phyloP scores from a whole-genome alignment of 2,888 invertebrate genomes.

The Argyresthia goedartella region DNA sequence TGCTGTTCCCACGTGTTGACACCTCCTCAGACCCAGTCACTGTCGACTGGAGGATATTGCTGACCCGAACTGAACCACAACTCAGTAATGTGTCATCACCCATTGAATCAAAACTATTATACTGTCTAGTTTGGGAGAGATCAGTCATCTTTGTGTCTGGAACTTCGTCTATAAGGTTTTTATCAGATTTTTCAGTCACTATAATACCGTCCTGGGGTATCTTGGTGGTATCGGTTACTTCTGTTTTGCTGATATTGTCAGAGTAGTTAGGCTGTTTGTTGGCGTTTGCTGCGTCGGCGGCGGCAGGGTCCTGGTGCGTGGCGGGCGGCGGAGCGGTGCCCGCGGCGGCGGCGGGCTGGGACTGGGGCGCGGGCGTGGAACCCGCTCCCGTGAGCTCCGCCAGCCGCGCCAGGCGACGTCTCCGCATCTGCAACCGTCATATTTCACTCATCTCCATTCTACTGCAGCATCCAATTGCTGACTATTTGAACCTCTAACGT shows the following conservation, averaged over 20 bases:
- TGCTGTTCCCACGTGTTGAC: slow-evolving; percentile 52
- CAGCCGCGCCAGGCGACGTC: slow-evolving; percentile 80
- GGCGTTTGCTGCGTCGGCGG: slow-evolving; percentile 36
- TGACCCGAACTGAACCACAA: slow-evolving; percentile 56
- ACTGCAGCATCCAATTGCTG: too few species aligned
- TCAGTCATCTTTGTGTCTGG: slow-evolving; percentile 67
- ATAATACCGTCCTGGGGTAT: slow-evolving; percentile 58
- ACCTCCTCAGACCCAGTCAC: slow-evolving; percentile 44
- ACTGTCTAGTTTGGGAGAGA: slow-evolving; percentile 59
- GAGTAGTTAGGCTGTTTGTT: slow-evolving; percentile 51
- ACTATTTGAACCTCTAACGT: slow-evolving; percentile 36
- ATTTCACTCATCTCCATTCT: too few species aligned
- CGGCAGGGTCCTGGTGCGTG: slow-evolving; percentile 29
- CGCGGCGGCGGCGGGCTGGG: slow-evolving; percentile 54
- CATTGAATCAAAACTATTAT: slow-evolving; percentile 63
- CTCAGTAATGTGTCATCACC: slow-evolving; percentile 56
- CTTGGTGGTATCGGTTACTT: slow-evolving; percentile 43
- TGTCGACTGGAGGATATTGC: slow-evolving; percentile 46
- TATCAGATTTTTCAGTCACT: slow-evolving; percentile 61
- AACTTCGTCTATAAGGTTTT: slow-evolving; percentile 61
- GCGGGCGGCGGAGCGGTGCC: slow-evolving; percentile 31
- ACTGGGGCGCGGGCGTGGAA: slow-evolving; percentile 54
- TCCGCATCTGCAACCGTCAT: slow-evolving; percentile 78
- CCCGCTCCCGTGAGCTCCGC: slow-evolving; percentile 71
- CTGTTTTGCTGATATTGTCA: slow-evolving; percentile 44